Percentiles rank a stretch among this genome's conserved stretches.
phyloP scores from a whole-genome alignment of 1,140 invertebrate species.

The Amyelois transitella region DNA sequence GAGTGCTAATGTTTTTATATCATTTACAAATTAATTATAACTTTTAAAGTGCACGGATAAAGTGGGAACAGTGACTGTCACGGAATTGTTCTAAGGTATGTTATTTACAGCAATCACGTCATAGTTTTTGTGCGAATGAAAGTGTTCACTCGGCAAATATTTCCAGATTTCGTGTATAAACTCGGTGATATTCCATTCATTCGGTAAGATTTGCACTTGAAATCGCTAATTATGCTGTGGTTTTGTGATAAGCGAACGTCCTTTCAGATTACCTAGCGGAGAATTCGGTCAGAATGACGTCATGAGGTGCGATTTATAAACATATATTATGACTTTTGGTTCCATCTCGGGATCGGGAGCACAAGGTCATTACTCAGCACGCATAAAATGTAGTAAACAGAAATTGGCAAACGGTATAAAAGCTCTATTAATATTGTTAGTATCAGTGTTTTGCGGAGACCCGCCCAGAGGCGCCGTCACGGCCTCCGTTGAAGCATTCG shows the following conservation, averaged over 20 bases:
- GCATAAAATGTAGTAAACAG: conserved; percentile 47
- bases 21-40: not conserved
- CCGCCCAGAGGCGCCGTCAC: conserved; percentile 44
- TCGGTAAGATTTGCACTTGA: not conserved
- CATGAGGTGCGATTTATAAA: conserved; percentile 65
- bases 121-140: conserved; percentile 53
- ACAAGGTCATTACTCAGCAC: conserved; percentile 59
- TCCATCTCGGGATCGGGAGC: conserved; percentile 48
- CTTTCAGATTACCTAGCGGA: conserved; percentile 29
- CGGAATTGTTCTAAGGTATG: conserved; percentile 43
- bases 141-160: conserved; percentile 24
- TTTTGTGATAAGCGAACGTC: not conserved
- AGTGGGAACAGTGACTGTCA: not conserved
- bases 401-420: conserved; percentile 47
- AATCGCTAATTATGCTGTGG: not conserved
- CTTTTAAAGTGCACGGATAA: not conserved
- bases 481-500: conserved; percentile 1
- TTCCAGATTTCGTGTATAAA: not conserved
- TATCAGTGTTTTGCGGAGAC: conserved; percentile 43
- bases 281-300: conserved; percentile 65
- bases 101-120: conserved; percentile 59
- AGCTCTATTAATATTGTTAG: conserved; percentile 57
- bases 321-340: conserved; percentile 60
- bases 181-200: not conserved
- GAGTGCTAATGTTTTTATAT: conserved; percentile 28